Conservation (phyloP, 2,888 invertebrate species). For the Xylocampa areola region DNA sequence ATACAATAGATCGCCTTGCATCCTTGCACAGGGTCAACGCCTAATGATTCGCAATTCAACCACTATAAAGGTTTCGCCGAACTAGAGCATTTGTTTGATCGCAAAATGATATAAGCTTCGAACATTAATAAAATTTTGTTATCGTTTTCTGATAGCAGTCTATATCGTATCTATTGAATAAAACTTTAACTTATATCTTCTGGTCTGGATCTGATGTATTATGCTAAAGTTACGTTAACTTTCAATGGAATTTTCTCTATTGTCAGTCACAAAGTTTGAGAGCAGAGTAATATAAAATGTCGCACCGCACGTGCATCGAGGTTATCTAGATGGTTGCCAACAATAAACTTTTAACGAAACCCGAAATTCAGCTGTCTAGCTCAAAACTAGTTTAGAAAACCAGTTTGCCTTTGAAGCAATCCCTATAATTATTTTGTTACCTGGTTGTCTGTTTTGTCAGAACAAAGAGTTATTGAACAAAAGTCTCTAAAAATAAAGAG, state of each 20-base stretch:
- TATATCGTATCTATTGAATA: no score
- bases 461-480: slow-evolving; percentile 13
- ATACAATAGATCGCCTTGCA: slow-evolving; percentile 22
- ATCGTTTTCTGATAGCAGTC: no score
- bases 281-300: slow-evolving; percentile 13
- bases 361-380: slow-evolving; percentile 29
- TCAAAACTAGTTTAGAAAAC: slow-evolving; percentile 49
- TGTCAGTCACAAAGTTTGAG: slow-evolving; percentile 1
- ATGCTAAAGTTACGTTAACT: slow-evolving; percentile 9
- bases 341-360: slow-evolving; percentile 40
- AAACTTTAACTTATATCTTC: no score
- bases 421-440: slow-evolving; percentile 38
- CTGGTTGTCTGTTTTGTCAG: slow-evolving; percentile 11
- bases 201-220: neutral
- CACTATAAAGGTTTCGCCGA: slow-evolving; percentile 22
- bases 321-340: slow-evolving; percentile 38
- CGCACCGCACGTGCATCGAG: slow-evolving; percentile 15
- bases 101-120: neutral
- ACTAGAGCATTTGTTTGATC: slow-evolving; percentile 15
- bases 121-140: no score
- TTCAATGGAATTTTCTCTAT: slow-evolving; percentile 28
- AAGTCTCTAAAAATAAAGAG: slow-evolving; percentile 4
- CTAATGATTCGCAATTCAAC: slow-evolving; percentile 43
- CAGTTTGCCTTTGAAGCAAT: slow-evolving; percentile 30
- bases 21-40: slow-evolving; percentile 35